Percentiles rank a stretch among this genome's conserved stretches.
phyloP scores from a whole-genome alignment of 2,797 vertebrate species.

The Crocidura indochinensis region DNA sequence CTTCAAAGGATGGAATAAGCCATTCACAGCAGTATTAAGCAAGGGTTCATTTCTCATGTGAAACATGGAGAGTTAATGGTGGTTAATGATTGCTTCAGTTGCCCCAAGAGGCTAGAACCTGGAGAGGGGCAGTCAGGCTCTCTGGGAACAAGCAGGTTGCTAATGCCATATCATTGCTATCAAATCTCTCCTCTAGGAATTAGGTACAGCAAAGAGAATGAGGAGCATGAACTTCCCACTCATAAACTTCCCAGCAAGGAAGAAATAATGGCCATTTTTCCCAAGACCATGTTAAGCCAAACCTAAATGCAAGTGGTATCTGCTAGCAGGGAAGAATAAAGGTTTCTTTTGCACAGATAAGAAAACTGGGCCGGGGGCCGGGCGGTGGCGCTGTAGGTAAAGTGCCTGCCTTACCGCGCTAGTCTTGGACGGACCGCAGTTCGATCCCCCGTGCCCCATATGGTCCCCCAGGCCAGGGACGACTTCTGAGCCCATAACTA shows the following conservation, averaged over 20 bases:
- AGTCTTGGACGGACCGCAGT: no score
- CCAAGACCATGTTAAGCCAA: neutral
- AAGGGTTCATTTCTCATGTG: neutral
- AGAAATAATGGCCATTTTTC: neutral
- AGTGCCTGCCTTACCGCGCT: no score
- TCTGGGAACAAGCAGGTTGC: neutral
- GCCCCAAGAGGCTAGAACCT: neutral
- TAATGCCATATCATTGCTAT: neutral
- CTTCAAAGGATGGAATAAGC: conserved; percentile 7
- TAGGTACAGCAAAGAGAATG: neutral
- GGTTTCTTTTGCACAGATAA: neutral
- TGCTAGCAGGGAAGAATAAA: neutral
- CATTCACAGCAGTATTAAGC: neutral
- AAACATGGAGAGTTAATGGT: neutral
- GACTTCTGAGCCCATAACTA: no score
- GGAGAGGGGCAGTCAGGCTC: neutral
- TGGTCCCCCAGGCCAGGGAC: no score
- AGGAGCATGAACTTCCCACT: neutral
- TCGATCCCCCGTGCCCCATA: no score
- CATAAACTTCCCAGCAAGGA: neutral
- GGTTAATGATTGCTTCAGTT: conserved; percentile 8
- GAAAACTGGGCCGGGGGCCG: conserved; percentile 7
- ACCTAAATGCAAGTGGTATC: neutral
- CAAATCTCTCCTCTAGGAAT: neutral
- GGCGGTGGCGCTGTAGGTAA: no score